Conservation (phyloP, 2,888 invertebrate genomes). For the Griposia aprilina region DNA sequence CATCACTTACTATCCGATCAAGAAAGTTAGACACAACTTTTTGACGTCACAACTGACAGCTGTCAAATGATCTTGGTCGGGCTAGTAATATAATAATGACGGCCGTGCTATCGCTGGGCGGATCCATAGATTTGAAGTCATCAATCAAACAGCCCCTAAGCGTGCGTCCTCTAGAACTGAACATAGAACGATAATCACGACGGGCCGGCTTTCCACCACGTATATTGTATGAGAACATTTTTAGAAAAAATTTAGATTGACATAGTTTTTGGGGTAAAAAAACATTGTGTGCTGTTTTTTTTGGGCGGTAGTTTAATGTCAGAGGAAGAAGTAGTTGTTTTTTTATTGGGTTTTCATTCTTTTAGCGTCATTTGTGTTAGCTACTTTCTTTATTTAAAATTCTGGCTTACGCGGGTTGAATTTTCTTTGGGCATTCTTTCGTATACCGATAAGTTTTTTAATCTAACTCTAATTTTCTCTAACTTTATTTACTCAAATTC, state of each 20-base stretch:
- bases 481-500: not conserved
- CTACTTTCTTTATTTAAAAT: not conserved
- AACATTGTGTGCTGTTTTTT: slow-evolving; percentile 1
- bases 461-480: not conserved
- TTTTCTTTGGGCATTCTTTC: not conserved
- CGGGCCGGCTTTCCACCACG: slow-evolving; percentile 81
- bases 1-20: slow-evolving; percentile 28
- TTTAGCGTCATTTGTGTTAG: not conserved
- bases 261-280: not conserved
- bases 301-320: slow-evolving; percentile 20
- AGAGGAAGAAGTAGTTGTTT: rapidly evolving
- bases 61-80: slow-evolving; percentile 9
- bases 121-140: slow-evolving; percentile 91
- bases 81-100: slow-evolving; percentile 25
- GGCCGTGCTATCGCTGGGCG: slow-evolving; percentile 73
- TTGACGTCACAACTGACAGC: slow-evolving; percentile 2
- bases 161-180: slow-evolving; percentile 89
- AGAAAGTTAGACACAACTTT: slow-evolving; percentile 12
- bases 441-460: not conserved
- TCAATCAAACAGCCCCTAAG: slow-evolving; percentile 87
- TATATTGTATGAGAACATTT: slow-evolving; percentile 71
- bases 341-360: not conserved
- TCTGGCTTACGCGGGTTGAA: not conserved
- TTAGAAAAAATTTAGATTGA: not conserved
- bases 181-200: slow-evolving; percentile 86